A percentile compares a stretch with the other conserved stretches of the same genome.
Conservation (phyloP, 2,113 vertebrate species). For the Etia nguti region DNA sequence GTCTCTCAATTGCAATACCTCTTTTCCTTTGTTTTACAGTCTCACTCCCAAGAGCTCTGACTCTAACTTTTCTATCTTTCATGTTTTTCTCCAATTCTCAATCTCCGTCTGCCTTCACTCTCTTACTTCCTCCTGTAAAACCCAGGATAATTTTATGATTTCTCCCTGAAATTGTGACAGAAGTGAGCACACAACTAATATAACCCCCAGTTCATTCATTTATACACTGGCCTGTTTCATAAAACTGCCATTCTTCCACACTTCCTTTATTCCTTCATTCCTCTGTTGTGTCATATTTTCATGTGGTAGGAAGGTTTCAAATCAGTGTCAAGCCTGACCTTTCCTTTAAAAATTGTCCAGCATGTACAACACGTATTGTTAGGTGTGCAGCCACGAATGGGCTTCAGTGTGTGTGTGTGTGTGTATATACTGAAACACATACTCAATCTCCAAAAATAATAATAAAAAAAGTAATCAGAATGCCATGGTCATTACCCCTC, state of each 20-base stretch:
- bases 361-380: not conserved
- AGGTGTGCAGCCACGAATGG: not conserved
- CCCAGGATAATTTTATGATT: not conserved
- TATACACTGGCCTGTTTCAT: not conserved
- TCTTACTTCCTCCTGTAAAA: not conserved
- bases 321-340: conserved; percentile 57
- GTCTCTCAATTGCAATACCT: not conserved
- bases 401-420: not conserved
- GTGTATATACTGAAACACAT: not conserved
- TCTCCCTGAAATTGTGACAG: not conserved
- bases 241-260: not conserved
- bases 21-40: not conserved
- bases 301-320: conserved; percentile 26
- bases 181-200: not conserved
- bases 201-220: not conserved
- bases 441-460: not conserved
- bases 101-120: not conserved
- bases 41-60: not conserved
- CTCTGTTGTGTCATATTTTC: conserved; percentile 2
- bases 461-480: conserved; percentile 27
- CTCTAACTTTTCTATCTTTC: not conserved
- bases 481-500: conserved; percentile 37
- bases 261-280: not conserved
- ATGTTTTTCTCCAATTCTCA: not conserved
- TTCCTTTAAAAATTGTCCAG: conserved; percentile 33